Evolutionary conservation across 2,888 invertebrate species (phyloP).

Genomic region (Abscondita cerata): DNA sequence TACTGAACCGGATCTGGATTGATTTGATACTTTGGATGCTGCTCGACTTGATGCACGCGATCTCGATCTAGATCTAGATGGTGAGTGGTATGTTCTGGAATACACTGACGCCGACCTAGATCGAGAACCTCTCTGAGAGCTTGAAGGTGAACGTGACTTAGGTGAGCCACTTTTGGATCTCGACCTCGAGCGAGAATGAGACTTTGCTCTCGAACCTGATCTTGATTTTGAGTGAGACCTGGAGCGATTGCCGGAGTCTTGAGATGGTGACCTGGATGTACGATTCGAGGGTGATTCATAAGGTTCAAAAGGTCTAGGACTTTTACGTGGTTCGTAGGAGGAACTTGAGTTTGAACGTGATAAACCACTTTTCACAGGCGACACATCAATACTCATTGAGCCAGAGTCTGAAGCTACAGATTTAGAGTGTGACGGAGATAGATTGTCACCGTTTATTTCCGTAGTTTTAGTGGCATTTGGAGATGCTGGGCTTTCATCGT

Average conservation of each 20-base stretch:
- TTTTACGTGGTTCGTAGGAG: conserved; percentile 38
- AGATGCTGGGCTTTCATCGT: conserved; percentile 31
- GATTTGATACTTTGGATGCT: conserved; percentile 14
- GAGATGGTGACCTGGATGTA: conserved; percentile 21
- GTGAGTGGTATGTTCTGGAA: conserved; percentile 15
- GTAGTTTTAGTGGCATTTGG: not conserved
- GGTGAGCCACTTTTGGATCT: conserved; percentile 42
- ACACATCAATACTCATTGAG: conserved; percentile 38
- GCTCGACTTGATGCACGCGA: conserved; percentile 46
- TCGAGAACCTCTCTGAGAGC: conserved; percentile 46
- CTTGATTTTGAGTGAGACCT: conserved; percentile 42
- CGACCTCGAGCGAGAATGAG: conserved; percentile 53
- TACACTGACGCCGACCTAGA: conserved; percentile 30
- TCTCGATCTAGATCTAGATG: conserved; percentile 40
- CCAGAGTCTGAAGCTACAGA: conserved; percentile 36
- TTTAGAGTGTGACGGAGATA: conserved; percentile 34
- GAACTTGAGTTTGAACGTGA: conserved; percentile 40
- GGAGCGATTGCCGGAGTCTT: conserved; percentile 32
- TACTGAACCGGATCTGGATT: conserved; percentile 11
- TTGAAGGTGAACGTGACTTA: conserved; percentile 40
- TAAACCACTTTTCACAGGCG: conserved; percentile 38
- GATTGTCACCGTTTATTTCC: conserved; percentile 16
- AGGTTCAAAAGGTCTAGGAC: conserved; percentile 25
- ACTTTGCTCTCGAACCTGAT: conserved; percentile 45
- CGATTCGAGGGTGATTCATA: conserved; percentile 38